These are phyloP conservation scores for Anoplius nigerrimus DNA, from an alignment of 2,888 invertebrate species.

Conservation along the genomic window DNA sequence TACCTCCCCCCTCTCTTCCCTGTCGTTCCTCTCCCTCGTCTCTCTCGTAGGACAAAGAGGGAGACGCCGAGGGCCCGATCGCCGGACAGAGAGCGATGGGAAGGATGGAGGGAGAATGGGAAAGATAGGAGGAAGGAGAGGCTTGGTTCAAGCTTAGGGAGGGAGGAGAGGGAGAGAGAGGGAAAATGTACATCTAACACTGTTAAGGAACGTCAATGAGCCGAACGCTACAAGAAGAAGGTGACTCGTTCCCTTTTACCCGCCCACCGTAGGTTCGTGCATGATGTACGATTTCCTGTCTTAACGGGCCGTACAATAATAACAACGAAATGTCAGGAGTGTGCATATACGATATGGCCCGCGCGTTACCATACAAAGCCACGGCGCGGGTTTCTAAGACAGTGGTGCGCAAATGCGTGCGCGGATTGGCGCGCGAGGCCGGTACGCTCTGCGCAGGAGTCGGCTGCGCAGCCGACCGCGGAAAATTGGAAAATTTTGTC, in stretches of 20 bases:
- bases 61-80: too few relatives aligned
- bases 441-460: too few relatives aligned
- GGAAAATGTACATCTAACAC: slow-evolving; percentile 48
- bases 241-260: slow-evolving; percentile 60
- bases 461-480: too few relatives aligned
- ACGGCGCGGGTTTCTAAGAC: slow-evolving; percentile 47
- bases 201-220: slow-evolving; percentile 48
- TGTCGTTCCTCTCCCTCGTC: too few relatives aligned
- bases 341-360: slow-evolving; percentile 54
- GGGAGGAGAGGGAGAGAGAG: slow-evolving; percentile 19
- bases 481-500: too few relatives aligned
- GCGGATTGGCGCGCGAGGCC: too few relatives aligned
- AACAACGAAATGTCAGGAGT: slow-evolving; percentile 58
- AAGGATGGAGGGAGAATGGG: slow-evolving; percentile 16
- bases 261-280: slow-evolving; percentile 56
- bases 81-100: neutral
- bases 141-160: too few relatives aligned
- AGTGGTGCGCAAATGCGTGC: slow-evolving; percentile 47
- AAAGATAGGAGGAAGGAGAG: slow-evolving; percentile 7
- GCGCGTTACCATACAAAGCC: slow-evolving; percentile 56
- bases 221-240: slow-evolving; percentile 46
- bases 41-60: too few relatives aligned
- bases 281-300: slow-evolving; percentile 62
- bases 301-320: slow-evolving; percentile 56
- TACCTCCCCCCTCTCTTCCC: too few relatives aligned